A percentile compares a stretch with the other conserved stretches of the same genome.
Evolutionary conservation across 2,888 invertebrate genomes (phyloP).

Genomic region (Meganola albula): DNA sequence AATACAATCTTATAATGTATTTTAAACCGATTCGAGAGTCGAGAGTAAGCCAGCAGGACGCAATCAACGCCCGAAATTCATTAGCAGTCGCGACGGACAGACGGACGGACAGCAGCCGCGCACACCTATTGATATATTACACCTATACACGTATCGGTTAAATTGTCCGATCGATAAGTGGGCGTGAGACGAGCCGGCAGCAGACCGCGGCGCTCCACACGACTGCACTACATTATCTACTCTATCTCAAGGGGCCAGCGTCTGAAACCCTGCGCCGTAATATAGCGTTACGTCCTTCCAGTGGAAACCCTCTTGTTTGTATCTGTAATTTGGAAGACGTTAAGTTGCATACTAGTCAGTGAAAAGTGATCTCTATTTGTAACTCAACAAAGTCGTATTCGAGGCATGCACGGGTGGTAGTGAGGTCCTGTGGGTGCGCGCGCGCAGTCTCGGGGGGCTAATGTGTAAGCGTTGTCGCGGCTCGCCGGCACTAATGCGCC

Average conservation of each 20-base stretch:
- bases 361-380: constrained; percentile 10
- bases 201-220: constrained; percentile 13
- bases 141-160: constrained; percentile 57
- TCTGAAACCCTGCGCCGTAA: constrained; percentile 1
- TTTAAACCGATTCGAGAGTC: constrained; percentile 10
- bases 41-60: too few species aligned
- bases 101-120: constrained; percentile 38
- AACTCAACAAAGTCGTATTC: neutral
- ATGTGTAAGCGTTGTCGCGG: constrained; percentile 61
- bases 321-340: constrained; percentile 10
- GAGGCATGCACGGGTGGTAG: neutral
- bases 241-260: neutral
- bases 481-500: constrained; percentile 58
- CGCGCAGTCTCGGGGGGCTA: constrained; percentile 45
- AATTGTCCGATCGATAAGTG: constrained; percentile 67
- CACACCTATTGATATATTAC: constrained; percentile 55
- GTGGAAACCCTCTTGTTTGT: neutral
- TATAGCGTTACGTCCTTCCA: constrained; percentile 18
- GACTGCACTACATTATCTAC: constrained; percentile 7
- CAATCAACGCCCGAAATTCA: constrained; percentile 33
- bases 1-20: too few species aligned
- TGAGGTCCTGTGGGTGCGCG: constrained; percentile 4
- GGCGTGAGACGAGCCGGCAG: constrained; percentile 45
- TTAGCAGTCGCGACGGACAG: constrained; percentile 38
- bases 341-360: constrained; percentile 4